Evolutionary conservation across 2,797 vertebrate genomes (phyloP).

Genomic region (Lepus oiostolus): DNA sequence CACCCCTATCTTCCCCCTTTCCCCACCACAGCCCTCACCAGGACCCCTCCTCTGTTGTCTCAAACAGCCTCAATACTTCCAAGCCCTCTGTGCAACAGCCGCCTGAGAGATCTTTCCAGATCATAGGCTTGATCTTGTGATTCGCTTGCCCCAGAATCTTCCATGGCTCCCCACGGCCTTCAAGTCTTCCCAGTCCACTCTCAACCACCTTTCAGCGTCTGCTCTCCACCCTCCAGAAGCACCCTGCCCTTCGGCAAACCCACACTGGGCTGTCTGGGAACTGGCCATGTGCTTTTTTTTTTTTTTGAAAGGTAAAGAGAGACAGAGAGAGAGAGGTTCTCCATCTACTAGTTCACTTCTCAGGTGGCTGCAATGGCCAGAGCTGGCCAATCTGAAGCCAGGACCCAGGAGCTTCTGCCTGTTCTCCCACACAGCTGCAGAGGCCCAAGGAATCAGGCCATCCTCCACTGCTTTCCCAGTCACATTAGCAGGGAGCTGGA

Average conservation of each 20-base stretch:
- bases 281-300: not conserved
- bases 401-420: no score
- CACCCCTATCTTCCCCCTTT: not conserved
- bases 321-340: no score
- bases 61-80: not conserved
- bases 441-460: no score
- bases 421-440: no score
- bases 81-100: no score
- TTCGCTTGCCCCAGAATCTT: not conserved
- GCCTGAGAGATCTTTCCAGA: not conserved
- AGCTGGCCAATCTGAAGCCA: no score
- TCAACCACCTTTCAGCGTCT: not conserved
- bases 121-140: not conserved
- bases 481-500: no score
- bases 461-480: no score
- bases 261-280: rapidly evolving
- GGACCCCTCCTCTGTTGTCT: not conserved
- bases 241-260: not conserved
- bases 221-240: not conserved
- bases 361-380: no score
- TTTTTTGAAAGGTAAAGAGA: no score
- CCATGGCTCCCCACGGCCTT: not conserved
- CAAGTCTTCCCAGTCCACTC: not conserved
- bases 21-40: not conserved
- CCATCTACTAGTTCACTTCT: no score